Evolutionary conservation across 2,797 vertebrate species (phyloP), one percentile per base, ranked within the genome.

Genomic region (Sebastes diploproa): DNA sequence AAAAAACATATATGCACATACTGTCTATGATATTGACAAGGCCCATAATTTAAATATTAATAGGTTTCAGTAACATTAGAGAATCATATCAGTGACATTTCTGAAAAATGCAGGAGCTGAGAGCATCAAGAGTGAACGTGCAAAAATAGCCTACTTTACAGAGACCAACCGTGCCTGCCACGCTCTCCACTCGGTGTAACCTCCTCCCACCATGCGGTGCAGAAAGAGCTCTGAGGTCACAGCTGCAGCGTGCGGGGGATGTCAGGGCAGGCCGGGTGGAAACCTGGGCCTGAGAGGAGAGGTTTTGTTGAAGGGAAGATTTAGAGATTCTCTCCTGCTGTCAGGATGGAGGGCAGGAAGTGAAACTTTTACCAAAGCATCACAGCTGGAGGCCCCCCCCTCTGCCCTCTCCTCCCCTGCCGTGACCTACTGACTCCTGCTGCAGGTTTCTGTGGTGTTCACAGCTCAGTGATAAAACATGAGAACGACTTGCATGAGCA

Each of bases 201-300:
- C 74, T 91, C 89, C 89, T 91, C 85, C 86, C 91, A 89, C 88
- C 83, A 84, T 77, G 85, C 54, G 7, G 80, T 86, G 91, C 88
- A 87, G 75, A 84, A 50, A 82, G 86, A 86, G 83, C 83, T 91
- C 86, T 73, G 87, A 92, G 94, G 93, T 92, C 91, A 90, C 90
- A 94, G 92, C 90, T 93, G 89, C 84, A 92, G 88, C 73, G n/a
- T 84, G 88, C 75, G 78, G 91, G 91, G 89, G 88, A 87, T 88
- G 83, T 91, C 79, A 79, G 84, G 84, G 75, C 89, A 90, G 83
- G 79, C 83, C 23, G 85, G 88, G 83, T 88, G 91, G 81, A 90
- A 91, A 86, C 82, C 84, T 84, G 80, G 85, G 75, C 86, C 87
- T 79, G 81, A 81, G 90, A 82, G 81, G 58, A 90, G 89, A 85